Evolutionary conservation across 2,888 invertebrate genomes (phyloP), one percentile per base, ranked within the genome.

Genomic region (Eumacrocentrus americanus): DNA sequence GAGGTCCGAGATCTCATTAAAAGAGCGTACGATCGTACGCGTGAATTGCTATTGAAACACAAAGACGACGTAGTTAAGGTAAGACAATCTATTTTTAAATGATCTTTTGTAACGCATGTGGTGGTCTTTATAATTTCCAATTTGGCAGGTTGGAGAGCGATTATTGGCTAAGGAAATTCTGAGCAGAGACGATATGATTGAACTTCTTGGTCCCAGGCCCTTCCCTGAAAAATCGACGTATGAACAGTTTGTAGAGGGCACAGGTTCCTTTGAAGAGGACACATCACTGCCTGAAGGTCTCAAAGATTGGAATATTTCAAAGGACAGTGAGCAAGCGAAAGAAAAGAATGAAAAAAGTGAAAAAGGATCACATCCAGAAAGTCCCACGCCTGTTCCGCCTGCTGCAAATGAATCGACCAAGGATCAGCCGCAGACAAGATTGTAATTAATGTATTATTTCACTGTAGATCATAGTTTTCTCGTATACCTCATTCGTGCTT

Each of bases 161-260:
- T 84, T 99, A 64, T 82, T 99, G 59, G 93, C 95, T 75, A 92
- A 96, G 76, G 99, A 99, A 83, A 90, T 98, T 68, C 84, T 99
- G 51, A 94, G 92, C 75, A 89, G 98, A 64, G 95, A 97, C 47
- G 99, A 99, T 77, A 96, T 99, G 96, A 93, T 98, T 64, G 97
- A 98, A 80, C 83, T 99, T 34, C 84, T 99, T 47, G 99, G 99
- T 0, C 86, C 88, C 22, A 84, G 99, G 69, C 99, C 99, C 0
- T 99, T 99, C 87, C 91, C 91, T 9, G 99, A 99, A 82, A 98
- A 98, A 83, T 96, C 98, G 11, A 98, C 98, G 7, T 99, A 99
- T 75, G 99, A 99, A 81, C 94, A 99, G 78, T 99, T 99, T 82
- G 99, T 99, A 0, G 98, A 96, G 82, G 97, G 96, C 1, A 97